Percentiles rank a stretch among this genome's conserved stretches.
Conservation (phyloP, 1,140 invertebrate species). For the Pectinophora gossypiella region DNA sequence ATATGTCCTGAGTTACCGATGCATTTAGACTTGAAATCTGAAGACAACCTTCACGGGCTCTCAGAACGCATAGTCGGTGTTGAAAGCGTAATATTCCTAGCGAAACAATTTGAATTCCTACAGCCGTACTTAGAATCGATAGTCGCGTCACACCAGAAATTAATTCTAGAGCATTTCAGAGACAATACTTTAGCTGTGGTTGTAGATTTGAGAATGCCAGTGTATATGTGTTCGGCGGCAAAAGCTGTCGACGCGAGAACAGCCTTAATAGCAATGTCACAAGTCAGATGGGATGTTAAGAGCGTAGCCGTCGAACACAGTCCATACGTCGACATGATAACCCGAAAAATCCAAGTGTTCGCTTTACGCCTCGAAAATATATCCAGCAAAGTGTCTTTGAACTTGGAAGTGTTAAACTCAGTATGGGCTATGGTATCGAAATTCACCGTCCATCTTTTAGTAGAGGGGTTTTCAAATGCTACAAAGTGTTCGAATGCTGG, state of each 20-base stretch:
- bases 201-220: conserved; percentile 85
- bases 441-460: conserved; percentile 89
- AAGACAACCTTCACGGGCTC: conserved; percentile 87
- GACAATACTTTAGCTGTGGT: conserved; percentile 83
- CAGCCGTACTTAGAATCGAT: conserved; percentile 88
- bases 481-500: conserved; percentile 98
- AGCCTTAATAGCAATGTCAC: conserved; percentile 89
- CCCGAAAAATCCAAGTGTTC: conserved; percentile 87
- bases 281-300: conserved; percentile 96
- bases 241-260: conserved; percentile 87
- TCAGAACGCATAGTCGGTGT: conserved; percentile 92
- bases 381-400: conserved; percentile 80
- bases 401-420: conserved; percentile 80
- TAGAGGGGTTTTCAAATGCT: conserved; percentile 94
- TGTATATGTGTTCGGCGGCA: conserved; percentile 90
- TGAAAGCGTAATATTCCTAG: conserved; percentile 93
- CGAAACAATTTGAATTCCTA: conserved; percentile 89
- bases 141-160: conserved; percentile 78
- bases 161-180: conserved; percentile 86
- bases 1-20: conserved; percentile 80
- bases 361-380: conserved; percentile 85
- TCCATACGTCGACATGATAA: conserved; percentile 87
- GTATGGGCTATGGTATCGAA: conserved; percentile 93
- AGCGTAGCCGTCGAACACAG: conserved; percentile 98
- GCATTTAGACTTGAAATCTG: conserved; percentile 82